A percentile compares a stretch with the other conserved stretches of the same genome.
Evolutionary conservation across 2,113 vertebrate species (phyloP).

Genomic region (Ardeotis arabs): DNA sequence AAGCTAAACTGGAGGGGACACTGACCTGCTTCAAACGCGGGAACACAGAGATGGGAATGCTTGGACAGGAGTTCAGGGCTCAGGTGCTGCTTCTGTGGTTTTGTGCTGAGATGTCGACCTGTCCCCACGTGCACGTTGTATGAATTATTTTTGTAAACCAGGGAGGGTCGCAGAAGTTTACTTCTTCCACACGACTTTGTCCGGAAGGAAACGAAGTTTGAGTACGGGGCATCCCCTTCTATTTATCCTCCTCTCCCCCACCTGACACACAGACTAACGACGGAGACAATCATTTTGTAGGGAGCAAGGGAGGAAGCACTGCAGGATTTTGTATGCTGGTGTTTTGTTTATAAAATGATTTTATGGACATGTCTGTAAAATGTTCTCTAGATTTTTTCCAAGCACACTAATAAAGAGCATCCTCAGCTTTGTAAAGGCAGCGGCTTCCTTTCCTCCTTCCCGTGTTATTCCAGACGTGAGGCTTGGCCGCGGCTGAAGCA

Average conservation of each 20-base stretch:
- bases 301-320: conserved; percentile 22
- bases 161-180: conserved; percentile 13
- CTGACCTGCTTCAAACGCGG: neutral
- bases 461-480: neutral
- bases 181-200: conserved; percentile 42
- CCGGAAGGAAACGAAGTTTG: conserved; percentile 51
- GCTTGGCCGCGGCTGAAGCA: neutral
- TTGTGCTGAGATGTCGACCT: neutral
- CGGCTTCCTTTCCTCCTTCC: neutral
- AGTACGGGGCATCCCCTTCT: conserved; percentile 71
- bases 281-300: conserved; percentile 77
- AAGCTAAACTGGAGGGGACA: neutral
- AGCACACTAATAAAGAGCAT: conserved; percentile 74
- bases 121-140: neutral
- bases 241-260: conserved; percentile 31
- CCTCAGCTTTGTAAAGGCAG: conserved; percentile 66
- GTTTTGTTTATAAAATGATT: conserved; percentile 61
- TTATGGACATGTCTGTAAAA: conserved; percentile 45
- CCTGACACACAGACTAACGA: conserved; percentile 40
- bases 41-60: neutral
- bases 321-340: conserved; percentile 69
- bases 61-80: neutral
- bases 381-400: conserved; percentile 52
- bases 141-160: neutral
- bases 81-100: neutral